phyloP scores from a whole-genome alignment of 2,888 invertebrate species.

The Dolomedes plantarius region DNA sequence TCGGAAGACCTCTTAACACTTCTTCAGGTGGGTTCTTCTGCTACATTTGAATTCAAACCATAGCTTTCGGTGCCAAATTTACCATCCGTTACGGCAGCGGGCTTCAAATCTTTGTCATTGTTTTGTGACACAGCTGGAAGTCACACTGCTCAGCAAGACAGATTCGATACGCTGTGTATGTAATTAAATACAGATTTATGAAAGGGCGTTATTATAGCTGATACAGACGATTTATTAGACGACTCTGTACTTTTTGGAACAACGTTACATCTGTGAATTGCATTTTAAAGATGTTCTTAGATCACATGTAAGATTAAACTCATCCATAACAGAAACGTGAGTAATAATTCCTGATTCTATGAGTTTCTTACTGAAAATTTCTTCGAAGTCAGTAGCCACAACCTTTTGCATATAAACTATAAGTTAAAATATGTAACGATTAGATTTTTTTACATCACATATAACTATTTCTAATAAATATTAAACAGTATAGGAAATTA shows the following conservation, averaged over 20 bases:
- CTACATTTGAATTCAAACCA: slow-evolving; percentile 30
- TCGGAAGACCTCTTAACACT: slow-evolving; percentile 31
- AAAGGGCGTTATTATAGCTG: background rate
- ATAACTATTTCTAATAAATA: too few species aligned
- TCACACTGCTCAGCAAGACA: background rate
- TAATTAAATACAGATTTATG: background rate
- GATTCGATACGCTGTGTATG: background rate
- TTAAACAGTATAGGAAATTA: too few species aligned
- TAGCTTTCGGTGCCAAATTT: background rate
- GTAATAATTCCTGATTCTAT: too few species aligned
- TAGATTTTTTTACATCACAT: too few species aligned
- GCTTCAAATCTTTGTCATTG: background rate
- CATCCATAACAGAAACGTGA: too few species aligned
- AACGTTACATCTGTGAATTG: too few species aligned
- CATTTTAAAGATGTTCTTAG: too few species aligned
- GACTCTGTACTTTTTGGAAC: background rate
- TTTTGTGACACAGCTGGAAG: background rate
- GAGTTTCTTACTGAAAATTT: too few species aligned
- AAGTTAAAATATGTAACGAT: too few species aligned
- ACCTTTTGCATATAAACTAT: too few species aligned
- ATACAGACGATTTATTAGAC: background rate
- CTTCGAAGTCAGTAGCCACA: too few species aligned
- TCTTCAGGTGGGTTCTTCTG: slow-evolving; percentile 15
- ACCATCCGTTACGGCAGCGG: background rate
- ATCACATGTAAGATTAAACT: too few species aligned